These are phyloP conservation scores for Porites lobata DNA, from an alignment of 92 coral and sea anemone species.

Conservation along the genomic window DNA sequence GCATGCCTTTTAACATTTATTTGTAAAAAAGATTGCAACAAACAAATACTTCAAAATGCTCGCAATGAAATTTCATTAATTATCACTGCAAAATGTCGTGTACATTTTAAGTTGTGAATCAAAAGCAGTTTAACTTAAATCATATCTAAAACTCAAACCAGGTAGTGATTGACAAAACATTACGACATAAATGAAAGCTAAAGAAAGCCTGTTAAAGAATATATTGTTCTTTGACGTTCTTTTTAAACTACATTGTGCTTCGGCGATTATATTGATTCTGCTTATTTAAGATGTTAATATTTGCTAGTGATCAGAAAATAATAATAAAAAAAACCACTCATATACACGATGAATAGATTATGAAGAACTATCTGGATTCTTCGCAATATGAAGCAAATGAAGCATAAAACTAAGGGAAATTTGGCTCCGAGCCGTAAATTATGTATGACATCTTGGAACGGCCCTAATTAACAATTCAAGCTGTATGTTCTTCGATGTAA, in stretches of 20 bases:
- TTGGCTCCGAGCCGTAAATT: slow-evolving; percentile 16
- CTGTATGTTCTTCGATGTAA: not conserved
- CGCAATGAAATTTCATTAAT: not conserved
- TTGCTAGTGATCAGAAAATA: not conserved
- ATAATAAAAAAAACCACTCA: not conserved
- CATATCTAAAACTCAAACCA: not conserved
- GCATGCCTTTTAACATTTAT: not conserved
- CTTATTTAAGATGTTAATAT: slow-evolving; percentile 11
- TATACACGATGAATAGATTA: not conserved
- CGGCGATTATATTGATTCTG: not conserved
- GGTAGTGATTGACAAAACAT: not conserved
- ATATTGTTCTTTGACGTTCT: not conserved
- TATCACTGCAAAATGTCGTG: not conserved
- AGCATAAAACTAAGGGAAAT: slow-evolving; percentile 6
- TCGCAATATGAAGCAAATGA: not conserved
- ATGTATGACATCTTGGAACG: slow-evolving; percentile 46
- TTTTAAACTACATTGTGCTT: not conserved
- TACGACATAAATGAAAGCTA: not conserved
- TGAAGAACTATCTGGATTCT: not conserved
- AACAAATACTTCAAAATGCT: not conserved
- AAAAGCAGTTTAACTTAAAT: not conserved
- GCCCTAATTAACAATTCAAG: slow-evolving; percentile 23
- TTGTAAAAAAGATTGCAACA: not conserved
- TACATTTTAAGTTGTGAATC: not conserved
- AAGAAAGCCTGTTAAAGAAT: not conserved